phyloP scores from a whole-genome alignment of 2,888 invertebrate species.

The Pseudococcus jackbeardsleyi region DNA sequence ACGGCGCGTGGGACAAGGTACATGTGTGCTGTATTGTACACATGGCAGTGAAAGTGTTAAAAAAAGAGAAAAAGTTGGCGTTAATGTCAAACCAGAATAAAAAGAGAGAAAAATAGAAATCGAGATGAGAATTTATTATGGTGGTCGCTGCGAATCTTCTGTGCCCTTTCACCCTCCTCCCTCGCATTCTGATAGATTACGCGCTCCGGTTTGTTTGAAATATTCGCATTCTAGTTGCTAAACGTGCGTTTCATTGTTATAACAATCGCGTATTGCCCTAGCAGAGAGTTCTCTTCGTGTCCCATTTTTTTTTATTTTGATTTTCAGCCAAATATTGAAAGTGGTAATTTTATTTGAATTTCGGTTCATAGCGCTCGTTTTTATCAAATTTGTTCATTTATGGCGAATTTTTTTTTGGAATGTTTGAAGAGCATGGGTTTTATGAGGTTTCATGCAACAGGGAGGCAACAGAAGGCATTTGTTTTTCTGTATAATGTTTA shows the following conservation, averaged over 20 bases:
- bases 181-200: neutral
- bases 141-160: neutral
- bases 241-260: conserved; percentile 22
- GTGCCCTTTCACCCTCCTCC: neutral
- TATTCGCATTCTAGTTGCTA: neutral
- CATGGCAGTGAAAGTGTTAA: no score
- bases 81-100: conserved; percentile 26
- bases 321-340: neutral
- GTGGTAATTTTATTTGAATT: conserved; percentile 17
- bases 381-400: neutral
- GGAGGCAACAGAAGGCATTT: neutral
- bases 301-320: neutral
- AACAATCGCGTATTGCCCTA: neutral
- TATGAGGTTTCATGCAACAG: neutral
- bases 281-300: neutral
- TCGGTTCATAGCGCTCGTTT: neutral
- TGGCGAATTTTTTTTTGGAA: neutral
- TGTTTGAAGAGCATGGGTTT: neutral
- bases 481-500: neutral
- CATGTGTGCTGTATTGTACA: no score
- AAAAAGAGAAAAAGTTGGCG: neutral
- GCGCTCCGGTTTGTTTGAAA: neutral
- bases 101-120: conserved; percentile 34
- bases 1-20: no score
- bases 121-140: conserved; percentile 38